A percentile compares a stretch with the other conserved stretches of the same genome.
These are phyloP conservation scores for Macquaria ambigua DNA, from an alignment of 2,113 vertebrate species.

Conservation along the genomic window DNA sequence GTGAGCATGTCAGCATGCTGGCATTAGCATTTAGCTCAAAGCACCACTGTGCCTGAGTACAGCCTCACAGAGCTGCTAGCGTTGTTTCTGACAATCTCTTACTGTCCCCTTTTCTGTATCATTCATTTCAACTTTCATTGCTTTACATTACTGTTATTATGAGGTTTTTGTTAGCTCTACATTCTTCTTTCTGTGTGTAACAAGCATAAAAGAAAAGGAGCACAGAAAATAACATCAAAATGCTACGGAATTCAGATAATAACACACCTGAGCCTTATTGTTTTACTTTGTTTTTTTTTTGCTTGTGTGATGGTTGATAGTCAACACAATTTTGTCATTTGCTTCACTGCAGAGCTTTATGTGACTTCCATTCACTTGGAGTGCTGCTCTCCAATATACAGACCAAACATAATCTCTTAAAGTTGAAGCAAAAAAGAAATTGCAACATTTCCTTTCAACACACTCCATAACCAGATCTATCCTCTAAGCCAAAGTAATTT, in stretches of 20 bases:
- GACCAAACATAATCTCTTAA: neutral
- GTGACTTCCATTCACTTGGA: neutral
- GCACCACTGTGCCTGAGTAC: neutral
- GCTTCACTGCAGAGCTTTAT: neutral
- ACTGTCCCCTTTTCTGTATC: neutral
- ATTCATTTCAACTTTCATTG: constrained; percentile 8
- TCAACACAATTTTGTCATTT: neutral
- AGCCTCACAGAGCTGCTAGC: constrained; percentile 12
- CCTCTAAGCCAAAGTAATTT: constrained; percentile 33
- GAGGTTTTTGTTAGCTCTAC: neutral
- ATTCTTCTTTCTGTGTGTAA: neutral
- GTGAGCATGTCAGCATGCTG: neutral
- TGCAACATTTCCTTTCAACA: constrained; percentile 19
- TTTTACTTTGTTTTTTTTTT: neutral
- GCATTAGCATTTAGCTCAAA: neutral
- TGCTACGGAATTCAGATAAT: neutral
- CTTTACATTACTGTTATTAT: neutral
- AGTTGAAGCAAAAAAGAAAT: constrained; percentile 8
- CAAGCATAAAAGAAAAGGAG: neutral
- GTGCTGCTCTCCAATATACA: neutral
- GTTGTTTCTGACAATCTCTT: neutral
- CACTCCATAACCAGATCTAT: constrained; percentile 16
- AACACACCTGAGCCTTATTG: neutral
- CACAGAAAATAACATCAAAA: neutral
- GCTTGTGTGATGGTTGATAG: neutral